phyloP scores from a whole-genome alignment of 2,113 vertebrate species.

The Hyperoodon ampullatus region DNA sequence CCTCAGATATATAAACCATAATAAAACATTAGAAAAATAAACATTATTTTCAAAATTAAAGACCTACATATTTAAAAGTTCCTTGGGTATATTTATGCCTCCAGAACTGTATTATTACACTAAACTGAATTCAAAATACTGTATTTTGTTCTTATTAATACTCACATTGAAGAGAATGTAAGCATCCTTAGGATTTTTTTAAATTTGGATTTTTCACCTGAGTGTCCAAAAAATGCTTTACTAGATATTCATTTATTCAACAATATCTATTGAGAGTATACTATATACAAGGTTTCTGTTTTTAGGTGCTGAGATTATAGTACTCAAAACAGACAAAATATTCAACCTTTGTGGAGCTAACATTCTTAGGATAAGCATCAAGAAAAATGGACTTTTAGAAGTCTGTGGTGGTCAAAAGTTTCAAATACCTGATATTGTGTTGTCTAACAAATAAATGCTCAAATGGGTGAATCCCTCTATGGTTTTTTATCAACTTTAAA shows the following conservation, averaged over 20 bases:
- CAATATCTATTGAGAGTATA: not conserved
- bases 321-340: not conserved
- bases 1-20: not conserved
- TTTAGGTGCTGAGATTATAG: not conserved
- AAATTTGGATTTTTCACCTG: not conserved
- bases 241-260: not conserved
- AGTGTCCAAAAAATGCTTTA: not conserved
- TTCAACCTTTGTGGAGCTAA: not conserved
- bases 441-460: not conserved
- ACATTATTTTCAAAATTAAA: slow-evolving; percentile 22
- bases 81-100: not conserved
- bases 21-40: not conserved
- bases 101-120: not conserved
- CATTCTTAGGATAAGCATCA: not conserved
- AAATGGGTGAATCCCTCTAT: not conserved
- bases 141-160: not conserved
- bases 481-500: not conserved
- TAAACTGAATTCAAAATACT: not conserved
- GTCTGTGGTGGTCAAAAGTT: not conserved
- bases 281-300: not conserved
- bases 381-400: not conserved
- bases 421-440: not conserved
- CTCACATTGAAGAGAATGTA: not conserved
- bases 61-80: not conserved
- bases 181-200: not conserved